Base-by-base conservation (phyloP, 2,113 vertebrate genomes). In the Dasyprocta punctata region DNA sequence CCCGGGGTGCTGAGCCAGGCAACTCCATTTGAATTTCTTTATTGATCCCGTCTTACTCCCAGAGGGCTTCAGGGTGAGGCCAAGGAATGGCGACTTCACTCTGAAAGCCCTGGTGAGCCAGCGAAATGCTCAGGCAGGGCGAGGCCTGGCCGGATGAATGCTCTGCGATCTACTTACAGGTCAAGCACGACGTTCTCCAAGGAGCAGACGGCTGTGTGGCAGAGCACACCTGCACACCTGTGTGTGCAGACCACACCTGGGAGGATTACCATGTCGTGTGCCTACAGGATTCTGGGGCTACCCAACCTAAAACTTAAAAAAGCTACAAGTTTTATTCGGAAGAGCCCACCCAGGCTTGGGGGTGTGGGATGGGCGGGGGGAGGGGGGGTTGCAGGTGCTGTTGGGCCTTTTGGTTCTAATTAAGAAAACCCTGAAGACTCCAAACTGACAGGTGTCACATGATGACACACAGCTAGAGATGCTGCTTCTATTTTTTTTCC, bases 231-330 rank as follows among this genome's bases (percentile, higher is more conserved):
- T 1, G 11, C n/a, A n/a, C n/a, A n/a, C n/a, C 3, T 16, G 41
- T 14, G 89, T 49, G 6, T 17, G 49, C 17, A 5, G 36, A 7
- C 1, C 10, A 0, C 3, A 24, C 19, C 2, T 1, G 11, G 1
- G 7, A 1, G 1, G 20, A 4, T 3, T 16, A 14, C 1, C 28
- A 0, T 0, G 1, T n/a, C 16, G 1, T 16, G 17, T 0, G 54
- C 5, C 14, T 0, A n/a, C 26, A 28, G 49, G 16, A 24, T 4
- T 67, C 71, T 4, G 3, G 20, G 8, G n/a, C n/a, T 3, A 12
- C 0, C 49, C 58, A 63, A 44, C 26, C 9, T 7, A n/a, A 87
- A 75, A 47, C 28, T 0, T 47, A 4, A 13, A 54, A 80, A 81
- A 83, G 16, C 84, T 47, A 2, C 54, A 38, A 56, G 2, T 20